These are phyloP conservation scores for Microcebus griseorufus DNA, from an alignment of 2,113 vertebrate species.

Conservation along the genomic window DNA sequence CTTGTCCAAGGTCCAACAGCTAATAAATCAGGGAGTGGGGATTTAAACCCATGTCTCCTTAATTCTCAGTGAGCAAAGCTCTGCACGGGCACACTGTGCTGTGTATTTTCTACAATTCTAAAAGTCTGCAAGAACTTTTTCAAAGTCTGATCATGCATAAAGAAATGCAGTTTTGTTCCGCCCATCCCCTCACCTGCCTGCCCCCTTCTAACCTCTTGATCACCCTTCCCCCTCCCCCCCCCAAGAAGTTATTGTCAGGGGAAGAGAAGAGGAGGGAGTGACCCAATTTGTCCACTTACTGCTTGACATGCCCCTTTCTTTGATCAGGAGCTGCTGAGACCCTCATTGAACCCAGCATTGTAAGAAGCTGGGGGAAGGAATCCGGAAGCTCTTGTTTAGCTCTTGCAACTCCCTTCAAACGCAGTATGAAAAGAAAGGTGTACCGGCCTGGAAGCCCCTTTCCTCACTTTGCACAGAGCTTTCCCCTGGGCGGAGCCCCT, in stretches of 20 bases:
- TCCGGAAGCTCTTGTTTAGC: neutral
- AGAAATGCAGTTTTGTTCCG: neutral
- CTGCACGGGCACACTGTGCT: neutral
- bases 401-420: neutral
- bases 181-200: too few relatives aligned
- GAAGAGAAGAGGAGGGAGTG: neutral
- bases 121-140: neutral
- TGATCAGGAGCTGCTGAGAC: neutral
- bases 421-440: neutral
- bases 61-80: neutral
- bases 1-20: neutral
- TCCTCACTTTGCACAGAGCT: neutral
- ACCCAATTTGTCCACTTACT: neutral
- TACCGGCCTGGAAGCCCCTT: neutral
- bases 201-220: too few relatives aligned
- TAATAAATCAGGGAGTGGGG: neutral
- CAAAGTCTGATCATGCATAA: neutral
- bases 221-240: too few relatives aligned
- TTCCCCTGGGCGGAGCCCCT: neutral
- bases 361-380: neutral
- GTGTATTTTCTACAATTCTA: neutral
- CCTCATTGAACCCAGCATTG: neutral
- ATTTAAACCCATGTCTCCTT: neutral
- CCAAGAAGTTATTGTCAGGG: neutral
- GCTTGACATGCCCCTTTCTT: neutral